Evolutionary conservation across 2,888 invertebrate genomes (phyloP).

Genomic region (Apamea sordens): DNA sequence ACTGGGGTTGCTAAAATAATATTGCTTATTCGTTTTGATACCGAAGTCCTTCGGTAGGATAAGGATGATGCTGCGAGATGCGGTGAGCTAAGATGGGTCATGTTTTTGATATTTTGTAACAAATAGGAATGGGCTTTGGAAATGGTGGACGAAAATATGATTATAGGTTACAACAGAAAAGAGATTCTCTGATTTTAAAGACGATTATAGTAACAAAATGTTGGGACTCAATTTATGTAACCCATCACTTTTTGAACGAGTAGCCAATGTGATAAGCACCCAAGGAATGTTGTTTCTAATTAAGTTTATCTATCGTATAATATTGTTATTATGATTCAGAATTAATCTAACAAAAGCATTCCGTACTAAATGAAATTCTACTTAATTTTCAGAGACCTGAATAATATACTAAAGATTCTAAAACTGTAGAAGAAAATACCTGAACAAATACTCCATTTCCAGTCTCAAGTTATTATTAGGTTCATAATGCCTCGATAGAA

Average conservation of each 20-base stretch:
- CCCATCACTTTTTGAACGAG: neutral
- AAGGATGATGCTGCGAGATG: slow-evolving; percentile 26
- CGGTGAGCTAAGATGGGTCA: neutral
- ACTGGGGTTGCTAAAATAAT: slow-evolving; percentile 45
- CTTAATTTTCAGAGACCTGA: neutral
- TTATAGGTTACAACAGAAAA: neutral
- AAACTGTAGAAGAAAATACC: slow-evolving; percentile 2
- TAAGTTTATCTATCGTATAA: neutral
- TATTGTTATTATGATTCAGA: neutral
- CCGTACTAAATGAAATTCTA: neutral
- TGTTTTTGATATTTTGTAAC: slow-evolving; percentile 4
- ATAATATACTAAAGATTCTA: neutral
- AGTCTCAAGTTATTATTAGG: slow-evolving; percentile 15
- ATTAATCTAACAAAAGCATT: neutral
- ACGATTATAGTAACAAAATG: neutral
- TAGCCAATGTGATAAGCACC: neutral
- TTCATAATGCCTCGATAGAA: neutral
- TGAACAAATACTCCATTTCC: slow-evolving; percentile 5
- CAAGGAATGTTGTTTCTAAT: neutral
- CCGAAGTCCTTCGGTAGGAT: slow-evolving; percentile 39
- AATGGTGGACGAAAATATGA: neutral
- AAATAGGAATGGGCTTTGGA: slow-evolving; percentile 12
- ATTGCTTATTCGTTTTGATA: slow-evolving; percentile 61
- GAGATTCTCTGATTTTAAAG: neutral
- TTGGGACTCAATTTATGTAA: neutral